phyloP scores from a whole-genome alignment of 2,113 vertebrate genomes.

The Cyanoderma ruficeps region DNA sequence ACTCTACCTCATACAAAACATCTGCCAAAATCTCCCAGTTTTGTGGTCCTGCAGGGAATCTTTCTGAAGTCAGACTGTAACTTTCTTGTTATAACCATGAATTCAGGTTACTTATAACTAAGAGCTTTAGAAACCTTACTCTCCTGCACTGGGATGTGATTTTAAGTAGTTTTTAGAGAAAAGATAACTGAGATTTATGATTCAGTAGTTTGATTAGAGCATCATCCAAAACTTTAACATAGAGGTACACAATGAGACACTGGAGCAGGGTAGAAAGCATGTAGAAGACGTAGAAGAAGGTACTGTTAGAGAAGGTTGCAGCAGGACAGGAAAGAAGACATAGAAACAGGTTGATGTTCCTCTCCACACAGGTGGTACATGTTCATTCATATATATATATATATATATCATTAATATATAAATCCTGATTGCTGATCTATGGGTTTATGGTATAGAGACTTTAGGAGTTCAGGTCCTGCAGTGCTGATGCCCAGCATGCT shows the following conservation, averaged over 20 bases:
- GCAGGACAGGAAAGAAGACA: not conserved
- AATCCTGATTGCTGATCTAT: not conserved
- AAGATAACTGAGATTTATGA: not conserved
- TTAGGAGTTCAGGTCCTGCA: not conserved
- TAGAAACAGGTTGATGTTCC: not conserved
- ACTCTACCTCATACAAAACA: not conserved
- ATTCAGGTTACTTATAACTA: not conserved
- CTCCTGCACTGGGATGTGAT: not conserved
- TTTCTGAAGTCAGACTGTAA: not conserved
- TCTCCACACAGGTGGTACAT: not conserved
- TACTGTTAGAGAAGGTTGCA: not conserved
- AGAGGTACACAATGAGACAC: not conserved
- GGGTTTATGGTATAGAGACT: not conserved
- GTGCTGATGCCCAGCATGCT: not conserved
- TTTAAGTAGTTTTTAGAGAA: not conserved
- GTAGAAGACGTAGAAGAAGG: fast-evolving
- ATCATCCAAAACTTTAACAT: not conserved
- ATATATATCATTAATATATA: not conserved
- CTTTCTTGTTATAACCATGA: not conserved
- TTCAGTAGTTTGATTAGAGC: not conserved
- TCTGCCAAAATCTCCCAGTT: not conserved
- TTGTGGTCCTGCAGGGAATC: not conserved
- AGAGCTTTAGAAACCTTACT: not conserved
- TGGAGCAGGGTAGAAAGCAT: not conserved
- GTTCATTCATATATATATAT: not conserved